phyloP scores from a whole-genome alignment of 2,797 vertebrate genomes.

The Rhabdophis nuchalis region DNA sequence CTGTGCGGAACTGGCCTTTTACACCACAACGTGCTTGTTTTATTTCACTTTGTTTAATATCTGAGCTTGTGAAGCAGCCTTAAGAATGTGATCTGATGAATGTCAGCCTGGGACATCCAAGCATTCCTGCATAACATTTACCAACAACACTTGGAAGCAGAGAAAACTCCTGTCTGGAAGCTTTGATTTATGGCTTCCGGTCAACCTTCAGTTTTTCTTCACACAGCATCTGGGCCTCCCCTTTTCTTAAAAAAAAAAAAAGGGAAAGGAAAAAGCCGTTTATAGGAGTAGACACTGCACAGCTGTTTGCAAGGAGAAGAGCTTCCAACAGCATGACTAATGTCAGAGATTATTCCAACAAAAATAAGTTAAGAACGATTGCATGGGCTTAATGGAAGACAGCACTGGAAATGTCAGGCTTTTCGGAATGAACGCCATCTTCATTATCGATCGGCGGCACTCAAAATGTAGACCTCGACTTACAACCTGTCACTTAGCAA shows the following conservation, averaged over 20 bases:
- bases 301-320: constrained; percentile 5
- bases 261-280: not conserved
- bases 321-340: not conserved
- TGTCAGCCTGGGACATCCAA: not conserved
- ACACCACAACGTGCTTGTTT: not conserved
- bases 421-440: not conserved
- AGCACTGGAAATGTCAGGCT: not conserved
- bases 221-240: not conserved
- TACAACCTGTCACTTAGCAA: not conserved
- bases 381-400: not conserved
- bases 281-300: not conserved
- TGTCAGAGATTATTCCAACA: not conserved
- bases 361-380: not conserved
- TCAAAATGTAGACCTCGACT: not conserved
- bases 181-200: constrained; percentile 6
- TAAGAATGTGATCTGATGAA: not conserved
- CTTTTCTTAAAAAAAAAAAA: not conserved
- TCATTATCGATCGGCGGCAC: not conserved
- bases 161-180: not conserved
- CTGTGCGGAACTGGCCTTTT: not conserved
- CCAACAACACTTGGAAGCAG: constrained; percentile 1
- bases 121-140: not conserved
- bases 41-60: not conserved
- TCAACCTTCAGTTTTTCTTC: not conserved
- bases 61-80: not conserved